Base-by-base conservation (phyloP, 2,113 vertebrate species). In the Pluvianellus socialis region DNA sequence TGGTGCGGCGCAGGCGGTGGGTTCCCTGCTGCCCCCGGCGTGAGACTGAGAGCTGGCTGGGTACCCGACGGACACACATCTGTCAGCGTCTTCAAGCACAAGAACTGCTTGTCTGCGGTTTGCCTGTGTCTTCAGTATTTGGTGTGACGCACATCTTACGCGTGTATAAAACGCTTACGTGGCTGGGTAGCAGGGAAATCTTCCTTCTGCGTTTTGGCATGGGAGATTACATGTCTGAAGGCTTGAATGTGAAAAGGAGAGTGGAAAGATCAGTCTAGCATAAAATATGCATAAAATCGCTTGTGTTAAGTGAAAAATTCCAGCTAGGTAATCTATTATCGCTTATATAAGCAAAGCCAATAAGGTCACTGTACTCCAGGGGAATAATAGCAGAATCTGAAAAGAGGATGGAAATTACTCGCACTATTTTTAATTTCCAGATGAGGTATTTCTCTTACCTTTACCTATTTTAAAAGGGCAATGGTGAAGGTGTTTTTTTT, bases 371-470 rank as follows among this genome's bases (percentile, higher is more conserved):
- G 4, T 17, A 33, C 94, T 97, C 27, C 97, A 71, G 50, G 97
- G 62, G 8, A 98, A 96, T 32, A 97, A 96, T 3, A 97, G 53
- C 42, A 97, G 76, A 94, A 98, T 93, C 95, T 98, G 95, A 56
- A 92, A 96, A 72, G 89, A 92, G 58, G 47, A 44, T 71, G 66
- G 42, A 88, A 96, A 88, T 88, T 42, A 56, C 12, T 88, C 9
- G 2, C 19, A 45, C 71, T 96, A 88, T 79, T 91, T 90, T 93
- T 86, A 75, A 45, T 88, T 94, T 66, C 32, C 44, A 85, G 87
- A 56, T 65, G 63, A 95, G 79, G 32, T 92, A 27, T 76, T 96
- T 86, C 81, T 90, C 81, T 75, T 87, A 80, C 72, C 87, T 92
- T 91, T 75, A 91, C 87, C 96, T 93, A 88, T 83, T 93, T 95